Percentiles rank a stretch among this genome's conserved stretches.
These are phyloP conservation scores for Dicentrarchus labrax DNA, from an alignment of 2,113 vertebrate species.

Conservation along the genomic window DNA sequence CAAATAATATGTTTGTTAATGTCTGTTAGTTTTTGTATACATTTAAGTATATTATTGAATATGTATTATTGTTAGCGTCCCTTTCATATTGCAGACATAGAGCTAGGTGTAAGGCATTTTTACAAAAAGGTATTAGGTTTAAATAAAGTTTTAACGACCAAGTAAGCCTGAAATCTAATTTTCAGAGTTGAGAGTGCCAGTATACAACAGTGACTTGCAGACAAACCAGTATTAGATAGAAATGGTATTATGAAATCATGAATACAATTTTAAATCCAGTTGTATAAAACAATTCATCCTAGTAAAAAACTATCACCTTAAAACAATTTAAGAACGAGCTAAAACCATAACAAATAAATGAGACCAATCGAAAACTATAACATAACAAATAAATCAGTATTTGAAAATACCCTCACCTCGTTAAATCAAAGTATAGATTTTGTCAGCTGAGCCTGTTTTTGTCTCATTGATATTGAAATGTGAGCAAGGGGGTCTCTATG, in stretches of 20 bases:
- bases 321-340: neutral
- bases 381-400: neutral
- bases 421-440: constrained; percentile 3
- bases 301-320: neutral
- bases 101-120: neutral
- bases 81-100: neutral
- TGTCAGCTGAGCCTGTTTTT: constrained; percentile 30
- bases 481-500: constrained; percentile 38
- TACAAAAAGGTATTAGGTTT: neutral
- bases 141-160: neutral
- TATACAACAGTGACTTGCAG: neutral
- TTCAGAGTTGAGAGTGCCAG: no score
- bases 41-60: neutral
- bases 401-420: neutral
- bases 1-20: neutral
- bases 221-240: neutral
- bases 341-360: neutral
- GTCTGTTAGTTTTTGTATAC: neutral
- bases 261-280: neutral
- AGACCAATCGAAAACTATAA: neutral
- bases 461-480: constrained; percentile 34
- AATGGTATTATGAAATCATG: neutral
- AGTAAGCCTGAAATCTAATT: no score
- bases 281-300: neutral
- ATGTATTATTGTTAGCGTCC: neutral